A percentile compares a stretch with the other conserved stretches of the same genome.
These are phyloP conservation scores for Sceloporus tristichus DNA, from an alignment of 2,113 vertebrate genomes.

Conservation along the genomic window DNA sequence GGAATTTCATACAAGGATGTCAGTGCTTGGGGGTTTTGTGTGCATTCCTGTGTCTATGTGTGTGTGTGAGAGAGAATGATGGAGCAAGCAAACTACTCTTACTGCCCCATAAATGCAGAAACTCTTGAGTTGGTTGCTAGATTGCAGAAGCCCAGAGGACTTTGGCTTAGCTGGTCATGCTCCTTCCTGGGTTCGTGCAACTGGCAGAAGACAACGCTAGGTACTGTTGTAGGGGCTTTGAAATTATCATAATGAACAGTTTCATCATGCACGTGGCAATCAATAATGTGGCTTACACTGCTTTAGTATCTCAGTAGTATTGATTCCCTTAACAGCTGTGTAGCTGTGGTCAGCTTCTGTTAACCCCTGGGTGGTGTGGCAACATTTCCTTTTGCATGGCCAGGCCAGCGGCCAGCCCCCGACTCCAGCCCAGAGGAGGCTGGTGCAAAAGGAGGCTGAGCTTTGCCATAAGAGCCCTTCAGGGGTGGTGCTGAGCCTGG, in stretches of 20 bases:
- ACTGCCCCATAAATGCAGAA: background rate
- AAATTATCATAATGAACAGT: constrained; percentile 94
- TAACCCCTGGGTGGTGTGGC: constrained; percentile 76
- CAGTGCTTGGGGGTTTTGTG: no score
- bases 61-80: background rate
- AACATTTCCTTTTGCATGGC: background rate
- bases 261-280: constrained; percentile 94
- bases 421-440: background rate
- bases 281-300: constrained; percentile 95
- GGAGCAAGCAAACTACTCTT: background rate
- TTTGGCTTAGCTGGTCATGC: background rate
- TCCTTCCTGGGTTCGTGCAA: constrained; percentile 56
- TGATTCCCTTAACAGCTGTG: constrained; percentile 93
- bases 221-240: constrained; percentile 79
- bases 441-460: background rate
- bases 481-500: constrained; percentile 21
- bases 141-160: background rate
- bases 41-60: no score
- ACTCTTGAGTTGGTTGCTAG: background rate
- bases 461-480: no score
- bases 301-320: constrained; percentile 98
- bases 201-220: constrained; percentile 69
- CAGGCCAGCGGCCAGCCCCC: background rate
- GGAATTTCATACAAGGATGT: background rate
- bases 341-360: constrained; percentile 84